phyloP scores from a whole-genome alignment of 2,888 invertebrate genomes.

The Beris morrisii region DNA sequence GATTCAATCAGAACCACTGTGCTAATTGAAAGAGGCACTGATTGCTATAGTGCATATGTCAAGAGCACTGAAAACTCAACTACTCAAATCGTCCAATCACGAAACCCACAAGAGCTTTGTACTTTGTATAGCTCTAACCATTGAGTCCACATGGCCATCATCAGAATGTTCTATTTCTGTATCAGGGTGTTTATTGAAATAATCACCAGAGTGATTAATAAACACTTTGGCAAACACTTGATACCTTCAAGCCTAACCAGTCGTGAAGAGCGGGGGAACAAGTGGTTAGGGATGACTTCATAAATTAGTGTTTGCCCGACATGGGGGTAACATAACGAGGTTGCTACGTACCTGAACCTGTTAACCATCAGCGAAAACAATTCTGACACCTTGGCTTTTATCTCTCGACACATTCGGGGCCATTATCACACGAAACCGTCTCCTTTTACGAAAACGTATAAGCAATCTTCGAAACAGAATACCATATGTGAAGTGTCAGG shows the following conservation, averaged over 20 bases:
- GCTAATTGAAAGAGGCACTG: too few relatives aligned
- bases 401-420: conserved; percentile 24
- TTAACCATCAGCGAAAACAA: conserved; percentile 34
- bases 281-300: conserved; percentile 24
- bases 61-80: too few relatives aligned
- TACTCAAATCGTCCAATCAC: too few relatives aligned
- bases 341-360: conserved; percentile 7
- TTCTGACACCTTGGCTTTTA: conserved; percentile 36
- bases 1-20: too few relatives aligned
- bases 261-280: neutral
- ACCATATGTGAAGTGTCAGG: neutral
- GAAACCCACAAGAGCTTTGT: too few relatives aligned
- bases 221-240: conserved; percentile 37
- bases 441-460: neutral
- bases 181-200: conserved; percentile 33
- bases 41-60: too few relatives aligned
- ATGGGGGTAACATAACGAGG: conserved; percentile 3
- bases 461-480: neutral
- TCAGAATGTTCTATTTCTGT: neutral
- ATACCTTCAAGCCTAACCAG: conserved; percentile 22
- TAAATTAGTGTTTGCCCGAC: neutral
- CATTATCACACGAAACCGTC: conserved; percentile 22
- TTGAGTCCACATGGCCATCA: conserved; percentile 12
- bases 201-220: conserved; percentile 36
- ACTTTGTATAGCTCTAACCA: too few relatives aligned